These are phyloP conservation scores for Archilochus colubris DNA, from an alignment of 2,113 vertebrate genomes.

Conservation along the genomic window DNA sequence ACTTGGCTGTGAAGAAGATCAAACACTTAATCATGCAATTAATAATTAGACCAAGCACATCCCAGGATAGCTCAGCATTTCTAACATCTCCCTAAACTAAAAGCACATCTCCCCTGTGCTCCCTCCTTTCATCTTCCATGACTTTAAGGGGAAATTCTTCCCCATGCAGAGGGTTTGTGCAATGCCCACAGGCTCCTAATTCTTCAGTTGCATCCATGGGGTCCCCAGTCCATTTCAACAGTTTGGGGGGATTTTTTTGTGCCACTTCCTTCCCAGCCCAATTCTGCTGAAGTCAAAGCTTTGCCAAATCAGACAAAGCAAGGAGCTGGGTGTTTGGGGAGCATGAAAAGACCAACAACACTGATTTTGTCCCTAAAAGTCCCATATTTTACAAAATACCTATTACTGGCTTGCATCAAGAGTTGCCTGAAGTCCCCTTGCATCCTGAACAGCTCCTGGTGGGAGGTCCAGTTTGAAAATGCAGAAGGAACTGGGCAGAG, in stretches of 20 bases:
- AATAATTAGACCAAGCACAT: not conserved
- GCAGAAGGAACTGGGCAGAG: not conserved
- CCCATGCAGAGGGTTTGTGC: not conserved
- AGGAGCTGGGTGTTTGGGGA: not conserved
- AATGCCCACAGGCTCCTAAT: not conserved
- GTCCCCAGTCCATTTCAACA: not conserved
- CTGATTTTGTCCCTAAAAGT: not conserved
- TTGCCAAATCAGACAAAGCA: not conserved
- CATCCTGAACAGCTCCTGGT: not conserved
- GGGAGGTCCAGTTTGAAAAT: not conserved
- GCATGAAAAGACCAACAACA: not conserved
- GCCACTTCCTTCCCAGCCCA: not conserved
- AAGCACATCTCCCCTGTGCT: not conserved
- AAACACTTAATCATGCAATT: slow-evolving; percentile 20
- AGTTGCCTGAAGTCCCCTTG: too few relatives aligned
- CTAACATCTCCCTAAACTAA: not conserved
- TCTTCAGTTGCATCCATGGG: not conserved
- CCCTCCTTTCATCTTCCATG: not conserved
- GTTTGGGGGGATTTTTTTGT: not conserved
- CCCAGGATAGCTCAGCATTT: not conserved
- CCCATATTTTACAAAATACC: not conserved
- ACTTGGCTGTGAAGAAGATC: slow-evolving; percentile 19
- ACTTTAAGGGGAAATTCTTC: not conserved
- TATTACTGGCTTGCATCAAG: not conserved
- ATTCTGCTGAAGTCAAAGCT: not conserved